Conservation (phyloP, 1,140 invertebrate genomes). For the Coptotermes formosanus region DNA sequence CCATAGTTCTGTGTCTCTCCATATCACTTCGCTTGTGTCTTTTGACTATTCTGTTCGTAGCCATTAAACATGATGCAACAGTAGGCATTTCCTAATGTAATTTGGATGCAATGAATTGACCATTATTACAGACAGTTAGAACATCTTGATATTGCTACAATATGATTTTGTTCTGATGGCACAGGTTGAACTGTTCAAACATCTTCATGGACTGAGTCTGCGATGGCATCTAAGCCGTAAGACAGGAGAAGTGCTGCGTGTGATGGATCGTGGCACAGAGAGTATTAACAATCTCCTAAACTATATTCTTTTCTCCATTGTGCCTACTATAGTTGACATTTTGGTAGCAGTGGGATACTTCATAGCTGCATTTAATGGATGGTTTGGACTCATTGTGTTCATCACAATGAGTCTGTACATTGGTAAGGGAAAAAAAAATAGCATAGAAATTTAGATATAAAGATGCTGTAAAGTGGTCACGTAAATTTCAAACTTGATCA, state of each 20-base stretch:
- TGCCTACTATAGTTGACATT: conserved; percentile 91
- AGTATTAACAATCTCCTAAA: conserved; percentile 91
- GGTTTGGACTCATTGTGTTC: conserved; percentile 94
- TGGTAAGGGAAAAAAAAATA: conserved; percentile 58
- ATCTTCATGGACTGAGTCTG: conserved; percentile 82
- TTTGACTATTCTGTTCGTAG: too few relatives aligned
- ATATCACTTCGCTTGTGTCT: too few relatives aligned
- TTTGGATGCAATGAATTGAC: not conserved
- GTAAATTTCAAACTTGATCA: too few relatives aligned
- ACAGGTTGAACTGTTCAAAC: conserved; percentile 73
- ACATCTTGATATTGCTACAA: not conserved
- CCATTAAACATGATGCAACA: too few relatives aligned
- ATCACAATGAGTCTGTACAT: conserved; percentile 90
- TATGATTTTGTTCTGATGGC: conserved; percentile 40
- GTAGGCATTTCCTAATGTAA: not conserved
- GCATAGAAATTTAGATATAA: too few relatives aligned
- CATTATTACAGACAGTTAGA: not conserved
- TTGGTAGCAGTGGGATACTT: conserved; percentile 91
- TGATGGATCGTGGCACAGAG: conserved; percentile 94
- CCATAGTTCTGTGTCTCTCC: too few relatives aligned
- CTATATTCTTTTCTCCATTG: conserved; percentile 84
- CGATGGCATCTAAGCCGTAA: conserved; percentile 90
- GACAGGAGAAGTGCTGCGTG: conserved; percentile 90
- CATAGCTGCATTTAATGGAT: conserved; percentile 80
- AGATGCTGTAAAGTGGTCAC: too few relatives aligned